Base-by-base conservation (phyloP, 2,113 vertebrate species). In the Chloropsis cyanopogon region DNA sequence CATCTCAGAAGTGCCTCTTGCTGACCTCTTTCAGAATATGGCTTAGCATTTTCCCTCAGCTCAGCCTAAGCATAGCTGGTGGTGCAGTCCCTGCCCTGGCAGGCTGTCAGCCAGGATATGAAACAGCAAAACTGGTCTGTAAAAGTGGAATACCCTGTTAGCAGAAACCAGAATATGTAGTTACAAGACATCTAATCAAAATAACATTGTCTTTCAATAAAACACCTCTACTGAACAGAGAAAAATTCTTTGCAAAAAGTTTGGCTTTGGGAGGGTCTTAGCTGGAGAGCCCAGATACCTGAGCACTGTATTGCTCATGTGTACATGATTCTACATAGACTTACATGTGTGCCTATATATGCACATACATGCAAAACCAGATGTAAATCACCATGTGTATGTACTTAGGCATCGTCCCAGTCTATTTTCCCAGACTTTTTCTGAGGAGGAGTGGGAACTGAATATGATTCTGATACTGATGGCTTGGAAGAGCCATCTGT, bases 351-450 rank as follows among this genome's bases (percentile, higher is more conserved):
- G 44, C 42, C 26, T 78, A 6, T 50, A 12, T 44, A 42, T 29
- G 31, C 14, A 20, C 12, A 20, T n/a, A 33, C 25, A 3, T 41
- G 26, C 13, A 53, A 57, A 82, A 17, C 24, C 63, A 53, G 26
- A 60, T 50, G 42, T 21, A 77, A 81, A 81, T 90, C 14, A 41
- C 66, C 33, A n/a, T 72, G 33, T 80, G 73, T 72, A 25, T 78
- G 25, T 78, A n/a, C 33, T 92, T 89, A 63, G 5, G 44, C 84
- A 79, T 44, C 60, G 69, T 81, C 64, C 72, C 80, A 82, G 17
- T 95, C 65, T 92, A 72, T 88, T 94, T 95, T 95, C 91, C 89
- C 92, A 89, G 64, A 76, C 76, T 91, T 79, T 78, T 89, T 64
- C 56, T 87, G 83, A 35, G 61, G 68, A 84, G 44, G 56, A 88